These are phyloP conservation scores for Antennarius striatus DNA, from an alignment of 2,113 vertebrate genomes.

Conservation along the genomic window DNA sequence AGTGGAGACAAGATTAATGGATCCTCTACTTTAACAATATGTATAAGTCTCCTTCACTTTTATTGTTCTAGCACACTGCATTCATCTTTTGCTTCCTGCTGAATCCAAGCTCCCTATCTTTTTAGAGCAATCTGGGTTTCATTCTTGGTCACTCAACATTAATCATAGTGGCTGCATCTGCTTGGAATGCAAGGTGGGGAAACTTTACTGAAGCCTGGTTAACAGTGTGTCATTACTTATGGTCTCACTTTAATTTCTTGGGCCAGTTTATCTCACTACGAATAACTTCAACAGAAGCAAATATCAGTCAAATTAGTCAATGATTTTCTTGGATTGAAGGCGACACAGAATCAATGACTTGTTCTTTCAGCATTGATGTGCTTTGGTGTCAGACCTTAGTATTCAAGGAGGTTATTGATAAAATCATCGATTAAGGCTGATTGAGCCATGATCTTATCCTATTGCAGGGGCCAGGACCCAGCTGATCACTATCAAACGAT, in stretches of 20 bases:
- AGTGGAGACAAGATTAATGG: constrained; percentile 38
- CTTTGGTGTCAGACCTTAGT: too few relatives aligned
- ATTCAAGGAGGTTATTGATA: too few relatives aligned
- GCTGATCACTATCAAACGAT: too few relatives aligned
- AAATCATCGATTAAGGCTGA: too few relatives aligned
- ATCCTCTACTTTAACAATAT: constrained; percentile 11
- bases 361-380: background rate
- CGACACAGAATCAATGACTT: too few relatives aligned
- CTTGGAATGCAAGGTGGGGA: background rate
- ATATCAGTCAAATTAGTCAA: background rate
- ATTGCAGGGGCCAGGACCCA: too few relatives aligned
- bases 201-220: background rate
- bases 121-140: background rate
- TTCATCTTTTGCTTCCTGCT: constrained; percentile 11
- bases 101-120: constrained; percentile 6
- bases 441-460: too few relatives aligned
- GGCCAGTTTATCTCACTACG: background rate
- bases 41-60: constrained; percentile 19
- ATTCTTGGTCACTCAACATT: background rate
- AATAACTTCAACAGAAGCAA: background rate
- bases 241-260: background rate
- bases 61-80: constrained; percentile 11
- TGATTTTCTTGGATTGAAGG: background rate
- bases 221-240: background rate
- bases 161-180: background rate